Base-by-base conservation (phyloP, 2,113 vertebrate genomes). In the Riparia riparia region DNA sequence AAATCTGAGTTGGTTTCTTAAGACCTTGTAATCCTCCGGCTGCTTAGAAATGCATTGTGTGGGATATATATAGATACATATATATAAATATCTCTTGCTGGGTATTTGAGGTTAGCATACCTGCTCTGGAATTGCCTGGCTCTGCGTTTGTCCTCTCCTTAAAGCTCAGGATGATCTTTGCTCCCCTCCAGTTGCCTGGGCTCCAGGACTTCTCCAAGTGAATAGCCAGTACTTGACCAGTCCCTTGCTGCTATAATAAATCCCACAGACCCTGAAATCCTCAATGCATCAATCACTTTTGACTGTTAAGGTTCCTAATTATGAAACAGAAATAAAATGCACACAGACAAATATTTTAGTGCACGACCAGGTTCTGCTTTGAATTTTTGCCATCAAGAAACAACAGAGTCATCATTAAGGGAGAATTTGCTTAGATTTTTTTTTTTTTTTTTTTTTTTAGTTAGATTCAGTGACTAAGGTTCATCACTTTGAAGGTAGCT, bases 1-100 rank as follows among this genome's bases (percentile, higher is more conserved):
- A 94, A 92, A 92, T 88, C 82, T 72, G 77, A 42, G 70, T 57
- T 93, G 57, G 45, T 85, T 96, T 93, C 85, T 50, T 69, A 92
- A 96, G 79, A 50, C 61, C 53, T 69, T 65, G 70, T 94, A 95
- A 93, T 97, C 74, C 63, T 92, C 37, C 63, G 88, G 53, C 78
- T 93, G 66, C 78, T 79, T 86, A 44, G 63, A 90, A 95, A 80
- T 69, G 34, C 78, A 58, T 66, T 63, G 19, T 78, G n/a, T 66
- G 72, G 44, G 7, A 32, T 41, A 31, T 21, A 32, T 22, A 34
- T 42, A 8, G 16, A 10, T 44, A 29, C 8, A 13, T 16, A 4
- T 12, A 3, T 14, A 18, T 7, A 61, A 24, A 32, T 21, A 11
- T 29, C 9, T 26, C 22, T 82, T 88, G 72, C 45, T 86, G 51